A percentile compares a stretch with the other conserved stretches of the same genome.
These are phyloP conservation scores for Diachrysia chrysitis DNA, from an alignment of 2,888 invertebrate genomes.

Conservation along the genomic window DNA sequence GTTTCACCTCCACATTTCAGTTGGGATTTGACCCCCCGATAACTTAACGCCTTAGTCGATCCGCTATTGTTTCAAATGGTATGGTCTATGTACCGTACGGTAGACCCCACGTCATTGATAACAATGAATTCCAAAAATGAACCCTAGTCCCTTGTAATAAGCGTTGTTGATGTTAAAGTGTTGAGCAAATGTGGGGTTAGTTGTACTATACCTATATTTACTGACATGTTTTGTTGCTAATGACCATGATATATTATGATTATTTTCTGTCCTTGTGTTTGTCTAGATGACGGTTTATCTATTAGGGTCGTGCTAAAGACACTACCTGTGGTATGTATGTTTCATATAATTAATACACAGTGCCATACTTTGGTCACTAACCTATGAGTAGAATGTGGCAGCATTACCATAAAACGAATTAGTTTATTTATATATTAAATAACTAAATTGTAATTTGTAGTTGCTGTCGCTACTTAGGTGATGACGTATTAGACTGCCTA, in stretches of 20 bases:
- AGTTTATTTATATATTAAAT: too few relatives aligned
- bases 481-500: slow-evolving; percentile 1
- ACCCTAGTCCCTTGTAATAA: not conserved
- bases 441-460: too few relatives aligned
- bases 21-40: slow-evolving; percentile 48
- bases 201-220: not conserved
- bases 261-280: not conserved
- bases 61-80: slow-evolving; percentile 39
- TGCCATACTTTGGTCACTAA: not conserved
- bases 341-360: not conserved
- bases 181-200: not conserved
- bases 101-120: not conserved
- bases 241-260: slow-evolving; percentile 1
- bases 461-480: not conserved
- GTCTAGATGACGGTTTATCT: slow-evolving; percentile 1
- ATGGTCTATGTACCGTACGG: slow-evolving; percentile 25
- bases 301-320: not conserved
- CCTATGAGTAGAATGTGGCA: not conserved
- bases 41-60: slow-evolving; percentile 42
- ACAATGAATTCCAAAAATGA: not conserved
- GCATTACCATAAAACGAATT: not conserved
- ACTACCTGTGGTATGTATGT: not conserved
- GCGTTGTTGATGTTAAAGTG: too few relatives aligned
- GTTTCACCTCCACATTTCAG: slow-evolving; percentile 12
- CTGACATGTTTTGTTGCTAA: slow-evolving; percentile 2